These are phyloP conservation scores for Cheilosia vulpina DNA, from an alignment of 2,888 invertebrate species.

Conservation along the genomic window DNA sequence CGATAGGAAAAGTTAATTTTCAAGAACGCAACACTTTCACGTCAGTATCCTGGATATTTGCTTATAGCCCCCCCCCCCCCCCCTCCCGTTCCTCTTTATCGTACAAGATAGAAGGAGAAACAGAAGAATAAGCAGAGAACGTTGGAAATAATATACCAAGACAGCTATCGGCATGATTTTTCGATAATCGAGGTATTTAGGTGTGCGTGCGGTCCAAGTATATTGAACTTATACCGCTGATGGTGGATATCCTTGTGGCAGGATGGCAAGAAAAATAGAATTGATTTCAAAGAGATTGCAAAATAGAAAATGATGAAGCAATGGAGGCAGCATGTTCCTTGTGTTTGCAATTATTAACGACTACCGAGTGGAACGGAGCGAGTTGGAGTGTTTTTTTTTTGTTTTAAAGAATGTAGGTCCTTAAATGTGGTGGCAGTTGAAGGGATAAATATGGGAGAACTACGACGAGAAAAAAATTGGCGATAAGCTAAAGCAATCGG, in stretches of 20 bases:
- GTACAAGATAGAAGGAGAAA: neutral
- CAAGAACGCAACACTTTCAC: slow-evolving; percentile 29
- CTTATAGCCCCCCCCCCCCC: slow-evolving; percentile 34
- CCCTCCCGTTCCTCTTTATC: slow-evolving; percentile 15
- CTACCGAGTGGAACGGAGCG: neutral
- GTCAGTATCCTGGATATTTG: slow-evolving; percentile 56
- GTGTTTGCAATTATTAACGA: slow-evolving; percentile 29
- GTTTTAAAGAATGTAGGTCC: neutral
- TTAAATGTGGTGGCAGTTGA: neutral
- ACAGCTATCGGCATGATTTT: slow-evolving; percentile 64
- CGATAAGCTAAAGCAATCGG: no score
- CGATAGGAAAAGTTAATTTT: slow-evolving; percentile 21
- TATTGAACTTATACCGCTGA: slow-evolving; percentile 22
- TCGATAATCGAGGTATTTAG: slow-evolving; percentile 67
- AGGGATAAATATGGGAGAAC: neutral
- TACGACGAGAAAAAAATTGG: neutral
- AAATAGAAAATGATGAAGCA: slow-evolving; percentile 20
- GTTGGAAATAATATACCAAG: slow-evolving; percentile 47
- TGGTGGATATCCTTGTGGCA: slow-evolving; percentile 24
- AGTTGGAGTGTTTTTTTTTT: neutral
- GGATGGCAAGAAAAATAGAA: slow-evolving; percentile 38
- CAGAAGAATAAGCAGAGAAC: slow-evolving; percentile 12
- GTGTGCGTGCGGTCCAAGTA: slow-evolving; percentile 64
- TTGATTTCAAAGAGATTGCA: slow-evolving; percentile 35
- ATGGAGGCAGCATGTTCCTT: slow-evolving; percentile 27